Conservation (phyloP, 2,888 invertebrate genomes). For the Rugalucina vietnamica region DNA sequence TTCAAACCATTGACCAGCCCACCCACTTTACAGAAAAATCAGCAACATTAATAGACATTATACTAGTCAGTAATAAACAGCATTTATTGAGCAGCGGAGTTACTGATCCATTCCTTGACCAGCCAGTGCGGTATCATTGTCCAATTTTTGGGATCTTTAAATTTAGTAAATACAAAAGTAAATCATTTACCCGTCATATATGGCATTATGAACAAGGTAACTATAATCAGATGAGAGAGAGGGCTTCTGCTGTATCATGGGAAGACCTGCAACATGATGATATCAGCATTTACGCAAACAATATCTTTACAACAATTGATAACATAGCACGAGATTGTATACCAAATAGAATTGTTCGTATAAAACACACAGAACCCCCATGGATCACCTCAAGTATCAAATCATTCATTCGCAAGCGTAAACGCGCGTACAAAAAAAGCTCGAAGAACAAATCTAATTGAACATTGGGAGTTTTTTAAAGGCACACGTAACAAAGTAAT, state of each 20-base stretch:
- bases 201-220: conserved; percentile 8
- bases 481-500: neutral
- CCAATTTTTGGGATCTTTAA: neutral
- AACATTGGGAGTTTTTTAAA: neutral
- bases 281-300: neutral
- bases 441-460: too few relatives aligned
- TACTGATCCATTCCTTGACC: neutral
- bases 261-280: neutral
- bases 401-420: too few relatives aligned
- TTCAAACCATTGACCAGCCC: too few relatives aligned
- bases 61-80: neutral
- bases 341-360: neutral
- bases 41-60: neutral
- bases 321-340: neutral
- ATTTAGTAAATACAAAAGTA: neutral
- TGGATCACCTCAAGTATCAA: too few relatives aligned
- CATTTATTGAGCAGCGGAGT: neutral
- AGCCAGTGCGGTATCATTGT: conserved; percentile 8
- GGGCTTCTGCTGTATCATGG: neutral
- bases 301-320: neutral
- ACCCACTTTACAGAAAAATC: too few relatives aligned
- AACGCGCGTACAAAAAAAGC: too few relatives aligned
- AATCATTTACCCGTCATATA: neutral
- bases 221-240: neutral
- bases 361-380: too few relatives aligned